Conservation (phyloP, 2,113 vertebrate genomes). For the Rhea pennata region DNA sequence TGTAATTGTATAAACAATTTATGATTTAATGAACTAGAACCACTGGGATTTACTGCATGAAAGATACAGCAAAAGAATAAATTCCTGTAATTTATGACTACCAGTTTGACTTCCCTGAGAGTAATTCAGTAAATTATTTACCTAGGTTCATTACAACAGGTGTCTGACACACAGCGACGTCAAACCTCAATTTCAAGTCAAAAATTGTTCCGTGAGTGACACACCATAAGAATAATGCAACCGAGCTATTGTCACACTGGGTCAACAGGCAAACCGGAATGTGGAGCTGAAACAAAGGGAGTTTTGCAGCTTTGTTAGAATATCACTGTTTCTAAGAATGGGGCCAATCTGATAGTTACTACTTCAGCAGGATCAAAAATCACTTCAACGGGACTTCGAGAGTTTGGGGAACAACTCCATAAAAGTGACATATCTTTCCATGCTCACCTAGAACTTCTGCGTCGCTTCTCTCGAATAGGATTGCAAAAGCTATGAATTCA, state of each 20-base stretch:
- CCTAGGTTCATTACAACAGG: background rate
- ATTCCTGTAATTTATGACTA: background rate
- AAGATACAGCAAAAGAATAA: background rate
- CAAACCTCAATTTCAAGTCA: background rate
- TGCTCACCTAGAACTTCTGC: background rate
- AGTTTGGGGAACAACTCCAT: background rate
- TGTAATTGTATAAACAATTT: background rate
- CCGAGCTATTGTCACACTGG: too few species aligned
- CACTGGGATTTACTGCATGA: background rate
- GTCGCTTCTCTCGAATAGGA: background rate
- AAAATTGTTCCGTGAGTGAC: background rate
- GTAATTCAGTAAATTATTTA: background rate
- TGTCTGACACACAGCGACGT: background rate
- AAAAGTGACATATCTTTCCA: background rate
- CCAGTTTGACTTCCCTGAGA: background rate
- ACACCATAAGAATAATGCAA: background rate
- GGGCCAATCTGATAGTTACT: background rate
- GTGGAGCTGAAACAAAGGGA: background rate
- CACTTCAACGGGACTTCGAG: background rate
- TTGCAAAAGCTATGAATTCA: background rate
- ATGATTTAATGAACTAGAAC: background rate
- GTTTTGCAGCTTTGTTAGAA: background rate
- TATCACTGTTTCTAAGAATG: background rate
- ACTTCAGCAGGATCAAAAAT: background rate
- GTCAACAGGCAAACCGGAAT: background rate